A percentile compares a stretch with the other conserved stretches of the same genome.
These are phyloP conservation scores for Platanista minor DNA, from an alignment of 2,113 vertebrate genomes.

Conservation along the genomic window DNA sequence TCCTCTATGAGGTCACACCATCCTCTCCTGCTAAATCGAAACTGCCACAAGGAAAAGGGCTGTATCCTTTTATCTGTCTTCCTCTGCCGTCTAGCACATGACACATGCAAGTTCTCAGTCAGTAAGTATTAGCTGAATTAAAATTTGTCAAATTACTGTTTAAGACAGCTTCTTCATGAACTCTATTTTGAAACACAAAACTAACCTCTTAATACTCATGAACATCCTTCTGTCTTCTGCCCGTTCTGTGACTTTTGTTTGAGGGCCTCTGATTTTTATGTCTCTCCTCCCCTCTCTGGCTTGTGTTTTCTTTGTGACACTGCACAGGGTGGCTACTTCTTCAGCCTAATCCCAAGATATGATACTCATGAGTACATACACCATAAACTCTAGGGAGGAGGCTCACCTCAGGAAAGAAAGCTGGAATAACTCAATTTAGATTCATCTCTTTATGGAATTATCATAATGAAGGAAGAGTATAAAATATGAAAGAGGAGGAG, in stretches of 20 bases:
- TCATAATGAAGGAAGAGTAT: neutral
- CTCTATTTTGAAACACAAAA: neutral
- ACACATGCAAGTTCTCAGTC: neutral
- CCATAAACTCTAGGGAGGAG: neutral
- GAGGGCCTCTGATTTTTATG: neutral
- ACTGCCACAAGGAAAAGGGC: neutral
- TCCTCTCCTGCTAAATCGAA: neutral
- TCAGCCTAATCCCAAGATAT: neutral
- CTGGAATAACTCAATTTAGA: neutral
- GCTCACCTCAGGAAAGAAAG: neutral
- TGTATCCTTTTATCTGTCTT: neutral
- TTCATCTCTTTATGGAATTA: neutral
- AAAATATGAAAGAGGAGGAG: neutral
- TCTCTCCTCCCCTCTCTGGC: neutral
- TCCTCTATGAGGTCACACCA: neutral
- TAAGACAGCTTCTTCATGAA: neutral
- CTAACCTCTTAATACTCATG: neutral
- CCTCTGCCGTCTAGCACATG: neutral
- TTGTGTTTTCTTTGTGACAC: neutral
- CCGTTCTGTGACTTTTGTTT: neutral
- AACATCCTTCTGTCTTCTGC: neutral
- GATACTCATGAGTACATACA: neutral
- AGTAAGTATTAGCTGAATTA: neutral
- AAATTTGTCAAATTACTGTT: neutral
- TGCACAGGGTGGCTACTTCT: neutral